A percentile compares a stretch with the other conserved stretches of the same genome.
Evolutionary conservation across 2,113 vertebrate species (phyloP).

Genomic region (Ginglymostoma cirratum): DNA sequence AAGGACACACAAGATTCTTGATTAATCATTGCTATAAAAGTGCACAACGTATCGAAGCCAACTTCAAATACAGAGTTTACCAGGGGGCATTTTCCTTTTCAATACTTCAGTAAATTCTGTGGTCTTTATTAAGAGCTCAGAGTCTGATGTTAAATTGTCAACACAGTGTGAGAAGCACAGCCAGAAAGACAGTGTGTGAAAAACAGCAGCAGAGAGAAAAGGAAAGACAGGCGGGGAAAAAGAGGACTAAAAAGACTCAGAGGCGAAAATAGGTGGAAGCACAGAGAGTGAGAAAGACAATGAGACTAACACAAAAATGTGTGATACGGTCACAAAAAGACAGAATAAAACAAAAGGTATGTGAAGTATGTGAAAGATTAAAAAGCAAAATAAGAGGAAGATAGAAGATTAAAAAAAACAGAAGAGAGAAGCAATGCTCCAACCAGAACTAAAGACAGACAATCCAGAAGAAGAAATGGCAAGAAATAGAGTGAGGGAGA

Average conservation of each 20-base stretch:
- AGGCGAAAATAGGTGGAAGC: background rate
- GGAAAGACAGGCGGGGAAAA: background rate
- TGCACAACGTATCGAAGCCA: background rate
- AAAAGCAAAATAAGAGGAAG: background rate
- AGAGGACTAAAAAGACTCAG: background rate
- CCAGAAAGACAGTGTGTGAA: background rate
- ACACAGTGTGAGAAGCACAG: background rate
- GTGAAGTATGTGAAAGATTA: no score
- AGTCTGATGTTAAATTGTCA: background rate
- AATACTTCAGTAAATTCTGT: background rate
- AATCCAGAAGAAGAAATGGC: no score
- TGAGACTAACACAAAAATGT: background rate
- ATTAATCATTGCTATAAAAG: conserved; percentile 28
- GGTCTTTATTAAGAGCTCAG: background rate
- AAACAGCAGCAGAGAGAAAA: background rate
- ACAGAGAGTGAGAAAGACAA: background rate
- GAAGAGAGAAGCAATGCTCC: background rate
- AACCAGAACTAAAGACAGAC: background rate
- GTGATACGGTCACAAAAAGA: background rate
- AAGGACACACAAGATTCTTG: background rate
- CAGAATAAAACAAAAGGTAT: background rate
- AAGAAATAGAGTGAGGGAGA: background rate
- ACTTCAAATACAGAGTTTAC: conserved; percentile 2
- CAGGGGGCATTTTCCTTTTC: background rate
- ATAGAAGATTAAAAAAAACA: background rate